Evolutionary conservation across 2,797 vertebrate species (phyloP).

Genomic region (Anisognathus igniventris): DNA sequence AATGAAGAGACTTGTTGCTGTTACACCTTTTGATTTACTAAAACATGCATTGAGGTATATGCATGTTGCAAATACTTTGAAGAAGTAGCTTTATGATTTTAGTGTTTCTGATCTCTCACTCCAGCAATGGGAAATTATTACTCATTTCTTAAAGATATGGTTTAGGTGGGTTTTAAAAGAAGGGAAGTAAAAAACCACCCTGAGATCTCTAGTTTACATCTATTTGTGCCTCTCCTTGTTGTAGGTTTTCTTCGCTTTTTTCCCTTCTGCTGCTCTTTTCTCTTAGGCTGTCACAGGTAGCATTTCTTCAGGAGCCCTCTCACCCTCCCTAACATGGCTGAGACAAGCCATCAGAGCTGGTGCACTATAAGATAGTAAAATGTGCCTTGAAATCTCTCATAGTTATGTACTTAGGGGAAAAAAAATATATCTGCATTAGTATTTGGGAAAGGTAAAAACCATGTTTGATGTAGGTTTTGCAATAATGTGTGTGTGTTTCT

Average conservation of each 20-base stretch:
- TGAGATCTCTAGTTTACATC: neutral
- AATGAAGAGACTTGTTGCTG: neutral
- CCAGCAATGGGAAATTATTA: neutral
- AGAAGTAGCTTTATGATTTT: neutral
- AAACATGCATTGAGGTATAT: neutral
- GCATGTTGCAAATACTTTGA: neutral
- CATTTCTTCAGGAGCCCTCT: neutral
- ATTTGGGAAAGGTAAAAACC: neutral
- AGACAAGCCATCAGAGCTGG: neutral
- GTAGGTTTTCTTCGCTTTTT: neutral
- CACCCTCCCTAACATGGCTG: neutral
- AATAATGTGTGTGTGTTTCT: neutral
- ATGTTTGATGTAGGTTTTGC: neutral
- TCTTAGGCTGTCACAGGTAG: neutral
- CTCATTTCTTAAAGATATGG: neutral
- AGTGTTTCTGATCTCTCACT: neutral
- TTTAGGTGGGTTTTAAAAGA: neutral
- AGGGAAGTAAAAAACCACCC: neutral
- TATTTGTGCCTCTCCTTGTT: neutral
- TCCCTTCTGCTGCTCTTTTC: neutral
- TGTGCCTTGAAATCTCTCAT: neutral
- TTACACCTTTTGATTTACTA: neutral
- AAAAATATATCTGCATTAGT: neutral
- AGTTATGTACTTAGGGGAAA: neutral
- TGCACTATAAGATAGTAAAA: too few relatives aligned